phyloP scores from a whole-genome alignment of 2,888 invertebrate genomes.

The Digitonthophagus gazella region DNA sequence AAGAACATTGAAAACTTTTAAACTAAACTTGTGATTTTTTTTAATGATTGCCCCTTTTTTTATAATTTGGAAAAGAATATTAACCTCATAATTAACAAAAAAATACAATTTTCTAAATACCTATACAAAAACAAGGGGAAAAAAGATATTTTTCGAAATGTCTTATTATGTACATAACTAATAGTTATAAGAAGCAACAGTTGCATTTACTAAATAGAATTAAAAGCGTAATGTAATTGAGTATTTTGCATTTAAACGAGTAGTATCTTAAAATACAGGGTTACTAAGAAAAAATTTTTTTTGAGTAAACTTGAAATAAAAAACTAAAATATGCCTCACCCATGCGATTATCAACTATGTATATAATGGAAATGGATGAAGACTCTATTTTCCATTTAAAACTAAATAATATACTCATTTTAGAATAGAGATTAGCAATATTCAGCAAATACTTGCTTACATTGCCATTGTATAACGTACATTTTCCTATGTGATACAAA shows the following conservation, averaged over 20 bases:
- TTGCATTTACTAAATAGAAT: conserved; percentile 19
- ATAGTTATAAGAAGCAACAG: conserved; percentile 14
- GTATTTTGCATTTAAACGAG: conserved; percentile 22
- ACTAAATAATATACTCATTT: conserved; percentile 9
- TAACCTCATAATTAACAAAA: no score
- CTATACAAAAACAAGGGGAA: neutral
- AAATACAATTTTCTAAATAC: neutral
- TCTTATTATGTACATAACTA: conserved; percentile 29
- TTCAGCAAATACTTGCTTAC: conserved; percentile 34
- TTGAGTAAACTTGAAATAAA: conserved; percentile 7
- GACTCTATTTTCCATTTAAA: neutral
- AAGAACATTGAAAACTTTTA: conserved; percentile 39
- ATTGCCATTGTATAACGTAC: conserved; percentile 35
- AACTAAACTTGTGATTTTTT: neutral
- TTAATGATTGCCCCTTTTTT: neutral
- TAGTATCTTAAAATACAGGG: conserved; percentile 16
- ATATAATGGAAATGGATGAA: neutral
- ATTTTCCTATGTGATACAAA: conserved; percentile 36
- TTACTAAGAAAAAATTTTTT: conserved; percentile 17
- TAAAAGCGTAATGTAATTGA: conserved; percentile 22
- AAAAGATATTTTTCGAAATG: conserved; percentile 41
- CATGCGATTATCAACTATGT: neutral
- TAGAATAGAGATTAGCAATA: conserved; percentile 29
- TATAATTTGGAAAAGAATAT: neutral
- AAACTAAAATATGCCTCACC: neutral